Evolutionary conservation across 2,888 invertebrate species (phyloP).

Genomic region (Aphidius colemani): DNA sequence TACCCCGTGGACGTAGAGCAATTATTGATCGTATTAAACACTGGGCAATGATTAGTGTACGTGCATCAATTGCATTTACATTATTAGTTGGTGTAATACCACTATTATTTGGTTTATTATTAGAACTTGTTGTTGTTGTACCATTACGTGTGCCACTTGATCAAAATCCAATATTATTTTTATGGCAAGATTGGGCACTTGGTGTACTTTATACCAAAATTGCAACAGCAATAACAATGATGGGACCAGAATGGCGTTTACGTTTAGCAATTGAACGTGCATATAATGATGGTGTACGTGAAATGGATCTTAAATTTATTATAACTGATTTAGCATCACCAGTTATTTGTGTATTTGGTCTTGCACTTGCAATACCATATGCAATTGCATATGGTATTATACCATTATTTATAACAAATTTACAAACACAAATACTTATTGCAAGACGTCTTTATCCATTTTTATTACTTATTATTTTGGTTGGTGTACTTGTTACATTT

Average conservation of each 20-base stretch:
- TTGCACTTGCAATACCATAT: slow-evolving; percentile 92
- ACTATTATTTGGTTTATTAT: slow-evolving; percentile 85
- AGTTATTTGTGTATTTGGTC: slow-evolving; percentile 84
- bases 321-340: slow-evolving; percentile 87
- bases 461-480: slow-evolving; percentile 73
- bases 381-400: slow-evolving; percentile 79
- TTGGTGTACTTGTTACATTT: slow-evolving; percentile 74
- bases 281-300: slow-evolving; percentile 90
- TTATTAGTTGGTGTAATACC: slow-evolving; percentile 90
- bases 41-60: slow-evolving; percentile 76
- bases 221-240: slow-evolving; percentile 93
- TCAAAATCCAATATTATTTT: slow-evolving; percentile 86
- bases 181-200: slow-evolving; percentile 97
- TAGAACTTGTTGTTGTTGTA: slow-evolving; percentile 90
- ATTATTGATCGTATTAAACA: slow-evolving; percentile 73
- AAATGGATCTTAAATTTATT: slow-evolving; percentile 88
- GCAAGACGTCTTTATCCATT: slow-evolving; percentile 89
- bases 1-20: slow-evolving; percentile 85
- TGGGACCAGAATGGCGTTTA: slow-evolving; percentile 97
- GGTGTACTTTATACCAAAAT: slow-evolving; percentile 98
- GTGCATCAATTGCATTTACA: slow-evolving; percentile 75
- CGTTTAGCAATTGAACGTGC: slow-evolving; percentile 90
- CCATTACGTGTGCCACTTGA: slow-evolving; percentile 90
- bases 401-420: slow-evolving; percentile 69
- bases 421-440: slow-evolving; percentile 75